Conservation (phyloP, 2,797 vertebrate genomes). For the Acanthornis magna region DNA sequence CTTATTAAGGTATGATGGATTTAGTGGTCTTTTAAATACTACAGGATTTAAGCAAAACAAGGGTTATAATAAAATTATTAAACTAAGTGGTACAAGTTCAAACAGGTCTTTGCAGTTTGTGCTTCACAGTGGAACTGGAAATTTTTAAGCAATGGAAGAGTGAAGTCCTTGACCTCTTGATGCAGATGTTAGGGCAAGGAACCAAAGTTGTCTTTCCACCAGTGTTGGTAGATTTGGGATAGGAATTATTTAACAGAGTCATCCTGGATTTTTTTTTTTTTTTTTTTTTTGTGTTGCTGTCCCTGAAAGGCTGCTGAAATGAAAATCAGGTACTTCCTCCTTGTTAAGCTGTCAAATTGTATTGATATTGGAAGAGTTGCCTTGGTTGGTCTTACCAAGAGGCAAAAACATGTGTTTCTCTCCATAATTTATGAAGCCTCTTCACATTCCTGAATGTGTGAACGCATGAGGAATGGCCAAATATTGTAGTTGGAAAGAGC, state of each 20-base stretch:
- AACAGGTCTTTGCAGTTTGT: background rate
- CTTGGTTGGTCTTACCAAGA: background rate
- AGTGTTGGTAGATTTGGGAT: background rate
- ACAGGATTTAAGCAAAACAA: background rate
- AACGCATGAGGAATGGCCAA: background rate
- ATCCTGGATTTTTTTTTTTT: background rate
- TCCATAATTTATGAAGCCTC: background rate
- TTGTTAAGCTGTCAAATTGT: background rate
- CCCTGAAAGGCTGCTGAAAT: background rate
- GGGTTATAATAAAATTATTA: background rate
- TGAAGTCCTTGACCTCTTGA: background rate
- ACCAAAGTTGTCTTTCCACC: background rate
- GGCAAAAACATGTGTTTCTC: background rate
- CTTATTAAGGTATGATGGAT: background rate
- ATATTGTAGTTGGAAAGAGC: background rate
- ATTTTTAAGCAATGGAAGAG: background rate
- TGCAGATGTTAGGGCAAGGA: background rate
- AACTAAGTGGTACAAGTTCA: background rate
- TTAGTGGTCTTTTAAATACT: background rate
- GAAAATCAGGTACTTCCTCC: background rate
- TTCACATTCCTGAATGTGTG: background rate
- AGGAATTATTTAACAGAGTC: background rate
- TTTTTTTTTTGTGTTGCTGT: background rate
- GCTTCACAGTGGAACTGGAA: background rate
- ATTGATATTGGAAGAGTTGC: background rate